Evolutionary conservation across 2,888 invertebrate species (phyloP).

Genomic region (Drosophila pegasa): DNA sequence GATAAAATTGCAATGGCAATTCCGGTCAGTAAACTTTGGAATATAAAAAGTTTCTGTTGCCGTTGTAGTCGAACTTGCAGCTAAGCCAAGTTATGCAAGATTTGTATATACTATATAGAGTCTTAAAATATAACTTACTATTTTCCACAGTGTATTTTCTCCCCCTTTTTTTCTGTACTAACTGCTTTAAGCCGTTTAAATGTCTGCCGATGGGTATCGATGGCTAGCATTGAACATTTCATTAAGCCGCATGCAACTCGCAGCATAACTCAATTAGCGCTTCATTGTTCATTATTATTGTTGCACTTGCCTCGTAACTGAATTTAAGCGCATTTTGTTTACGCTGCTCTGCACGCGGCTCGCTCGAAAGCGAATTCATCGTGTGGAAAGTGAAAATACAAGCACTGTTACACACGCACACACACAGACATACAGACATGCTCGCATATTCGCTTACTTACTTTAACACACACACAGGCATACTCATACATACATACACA

Average conservation of each 20-base stretch:
- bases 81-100: slow-evolving; percentile 56
- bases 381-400: slow-evolving; percentile 61
- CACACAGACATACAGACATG: neutral
- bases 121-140: neutral
- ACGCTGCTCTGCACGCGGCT: slow-evolving; percentile 56
- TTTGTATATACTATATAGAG: neutral
- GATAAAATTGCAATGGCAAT: slow-evolving; percentile 79
- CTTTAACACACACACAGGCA: neutral
- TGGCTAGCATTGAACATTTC: slow-evolving; percentile 39
- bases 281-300: slow-evolving; percentile 40
- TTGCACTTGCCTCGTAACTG: slow-evolving; percentile 31
- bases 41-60: slow-evolving; percentile 55
- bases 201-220: slow-evolving; percentile 22
- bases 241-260: slow-evolving; percentile 55
- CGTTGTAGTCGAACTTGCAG: slow-evolving; percentile 37
- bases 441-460: no score
- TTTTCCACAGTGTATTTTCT: neutral
- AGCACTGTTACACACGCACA: slow-evolving; percentile 20
- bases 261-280: slow-evolving; percentile 72
- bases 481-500: neutral
- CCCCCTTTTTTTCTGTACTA: neutral
- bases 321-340: slow-evolving; percentile 69
- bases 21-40: slow-evolving; percentile 76
- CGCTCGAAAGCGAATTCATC: slow-evolving; percentile 61
- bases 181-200: slow-evolving; percentile 34